A percentile compares a stretch with the other conserved stretches of the same genome.
phyloP scores from a whole-genome alignment of 2,113 vertebrate species.

The Lasiurus cinereus region DNA sequence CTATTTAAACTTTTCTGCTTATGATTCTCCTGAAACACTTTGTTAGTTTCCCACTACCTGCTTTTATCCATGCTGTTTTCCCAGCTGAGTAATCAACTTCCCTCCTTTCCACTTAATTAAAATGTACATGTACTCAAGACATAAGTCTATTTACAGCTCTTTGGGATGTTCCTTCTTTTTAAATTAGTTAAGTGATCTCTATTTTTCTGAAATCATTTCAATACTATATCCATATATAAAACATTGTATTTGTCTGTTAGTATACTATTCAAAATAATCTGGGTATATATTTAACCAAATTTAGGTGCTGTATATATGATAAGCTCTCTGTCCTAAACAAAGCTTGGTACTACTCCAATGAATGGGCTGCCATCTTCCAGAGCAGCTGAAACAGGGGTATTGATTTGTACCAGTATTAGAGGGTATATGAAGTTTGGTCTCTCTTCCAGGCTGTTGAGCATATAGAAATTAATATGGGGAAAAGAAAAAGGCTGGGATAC shows the following conservation, averaged over 20 bases:
- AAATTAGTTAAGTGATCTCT: background rate
- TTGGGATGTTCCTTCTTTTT: background rate
- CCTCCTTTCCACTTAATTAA: background rate
- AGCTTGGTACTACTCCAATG: background rate
- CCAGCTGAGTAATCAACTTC: background rate
- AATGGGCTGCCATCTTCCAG: background rate
- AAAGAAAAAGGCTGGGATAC: background rate
- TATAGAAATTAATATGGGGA: background rate
- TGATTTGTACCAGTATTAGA: background rate
- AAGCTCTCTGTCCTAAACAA: background rate
- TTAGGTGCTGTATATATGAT: background rate
- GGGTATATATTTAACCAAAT: background rate
- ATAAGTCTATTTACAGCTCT: background rate
- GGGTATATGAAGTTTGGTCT: background rate
- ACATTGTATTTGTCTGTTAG: background rate
- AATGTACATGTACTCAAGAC: background rate
- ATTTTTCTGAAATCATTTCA: constrained; percentile 19
- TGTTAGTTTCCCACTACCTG: background rate
- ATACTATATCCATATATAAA: background rate
- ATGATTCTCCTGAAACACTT: background rate
- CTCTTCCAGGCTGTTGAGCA: background rate
- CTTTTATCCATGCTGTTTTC: background rate
- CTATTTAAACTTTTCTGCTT: background rate
- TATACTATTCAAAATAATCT: background rate
- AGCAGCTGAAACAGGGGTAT: background rate